Evolutionary conservation across 2,113 vertebrate species (phyloP), one percentile per base, ranked within the genome.

Genomic region (Scomber colias): DNA sequence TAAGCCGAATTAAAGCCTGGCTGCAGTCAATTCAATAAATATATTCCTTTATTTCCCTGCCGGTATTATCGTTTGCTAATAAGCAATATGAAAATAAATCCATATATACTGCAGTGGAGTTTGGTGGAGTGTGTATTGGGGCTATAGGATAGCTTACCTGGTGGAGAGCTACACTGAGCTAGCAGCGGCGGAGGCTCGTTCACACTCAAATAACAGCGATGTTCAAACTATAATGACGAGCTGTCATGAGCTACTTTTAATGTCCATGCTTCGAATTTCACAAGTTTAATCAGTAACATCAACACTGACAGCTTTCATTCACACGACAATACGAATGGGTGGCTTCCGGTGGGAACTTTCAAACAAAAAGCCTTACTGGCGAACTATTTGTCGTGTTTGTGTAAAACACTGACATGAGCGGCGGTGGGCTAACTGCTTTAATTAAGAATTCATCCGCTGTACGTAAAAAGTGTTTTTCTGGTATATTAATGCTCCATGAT

Each of bases 331-430:
- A 4, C 17, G 15, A 13, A 10, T 13, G 14, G 2, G 11, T 11
- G 1, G 1, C n/a, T 83, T 82, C 87, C 81, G 78, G 55, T 24
- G 14, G 0, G 11, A 5, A 27, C 16, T 54, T 82, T 84, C 84
- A 89, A 76, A 79, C 15, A 82, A 71, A 82, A 63, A 67, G 0
- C 2, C 2, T 6, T 44, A 4, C 3, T 10, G 17, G 14, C 9
- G 4, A 8, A 31, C 2, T 51, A 1, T 35, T 46, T 11, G 19
- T 13, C 0, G 11, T 5, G 7, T n/a, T 13, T 49, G 2, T 13
- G 15, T 9, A n/a, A 12, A 11, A 15, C 1, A 1, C 3, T 0
- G 12, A 2, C 3, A n/a, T 3, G 35, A 40, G 35, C 35, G 35
- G 8, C 5, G 1, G 8, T 35, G 8, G 30, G 0, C 2, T 3